Base-by-base conservation (phyloP, 2,888 invertebrate species). In the Thera obeliscata region DNA sequence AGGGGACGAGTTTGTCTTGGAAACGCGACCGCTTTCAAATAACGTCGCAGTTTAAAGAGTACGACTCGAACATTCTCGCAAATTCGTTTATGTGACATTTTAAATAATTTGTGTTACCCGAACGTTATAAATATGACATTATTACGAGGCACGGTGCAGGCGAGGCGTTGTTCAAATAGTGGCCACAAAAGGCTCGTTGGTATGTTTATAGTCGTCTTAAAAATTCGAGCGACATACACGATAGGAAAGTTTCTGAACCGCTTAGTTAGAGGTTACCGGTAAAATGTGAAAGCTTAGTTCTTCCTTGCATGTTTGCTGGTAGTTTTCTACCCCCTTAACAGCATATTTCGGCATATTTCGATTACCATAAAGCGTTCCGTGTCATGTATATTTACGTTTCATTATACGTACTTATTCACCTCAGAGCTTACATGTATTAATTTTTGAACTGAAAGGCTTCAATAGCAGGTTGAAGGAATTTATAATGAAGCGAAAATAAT, bases 291-390 rank as follows among this genome's bases (percentile, higher is more conserved):
- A 87, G 88, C 88, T 89, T 78, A 86, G 90, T 88, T 90, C 91
- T 93, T 93, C 91, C 90, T 82, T 86, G 93, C 93, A 93, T 93
- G 93, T 90, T 89, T 74, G 79, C 73, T 68, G 92, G 93, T 90
- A 93, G 92, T 93, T 93, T 92, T 89, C 87, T 87, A 83, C 88
- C 86, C 88, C 91, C 87, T 90, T 90, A 93, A 93, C 92, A 92
- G 90, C 93, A 93, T 93, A 92, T 93, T 93, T 93, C 89, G 90
- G 90, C 88, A 93, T 92, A 92, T 93, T 93, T 93, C 92, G 93
- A 93, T 93, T 93, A 93, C 92, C 92, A 93, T 93, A 93, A 93
- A 93, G 87, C 91, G 90, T 87, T 91, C 86, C 86, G 88, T 90
- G 88, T 90, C 88, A 91, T 91, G 87, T 91, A 89, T 88, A 86